Evolutionary conservation across 1,140 invertebrate genomes (phyloP).

Genomic region (Zaprionus tsacasi): DNA sequence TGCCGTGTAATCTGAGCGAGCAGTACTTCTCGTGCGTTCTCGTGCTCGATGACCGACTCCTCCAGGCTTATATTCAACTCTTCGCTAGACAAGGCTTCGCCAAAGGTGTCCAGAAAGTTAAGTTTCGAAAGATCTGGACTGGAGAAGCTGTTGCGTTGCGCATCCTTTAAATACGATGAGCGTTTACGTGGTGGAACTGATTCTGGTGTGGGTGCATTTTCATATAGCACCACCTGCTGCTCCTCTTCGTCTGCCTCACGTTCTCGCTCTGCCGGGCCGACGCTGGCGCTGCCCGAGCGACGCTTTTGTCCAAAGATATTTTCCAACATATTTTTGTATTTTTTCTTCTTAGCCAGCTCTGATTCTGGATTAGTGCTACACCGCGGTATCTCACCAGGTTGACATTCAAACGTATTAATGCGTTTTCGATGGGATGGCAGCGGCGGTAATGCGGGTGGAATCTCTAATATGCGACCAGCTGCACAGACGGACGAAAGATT

Average conservation of each 20-base stretch:
- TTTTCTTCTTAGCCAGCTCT: conserved; percentile 80
- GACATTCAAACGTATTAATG: conserved; percentile 72
- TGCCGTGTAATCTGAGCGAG: conserved; percentile 49
- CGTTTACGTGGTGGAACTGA: conserved; percentile 27
- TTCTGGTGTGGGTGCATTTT: conserved; percentile 62
- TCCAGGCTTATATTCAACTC: conserved; percentile 74
- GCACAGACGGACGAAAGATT: conserved; percentile 55
- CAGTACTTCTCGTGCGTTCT: conserved; percentile 34
- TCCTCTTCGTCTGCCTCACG: background rate
- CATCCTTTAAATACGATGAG: conserved; percentile 40
- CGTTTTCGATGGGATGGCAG: conserved; percentile 69
- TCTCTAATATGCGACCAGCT: conserved; percentile 38
- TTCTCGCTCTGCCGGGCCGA: conserved; percentile 28
- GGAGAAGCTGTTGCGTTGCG: conserved; percentile 81
- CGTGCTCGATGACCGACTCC: conserved; percentile 60
- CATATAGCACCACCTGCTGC: conserved; percentile 48
- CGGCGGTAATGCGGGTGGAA: conserved; percentile 69
- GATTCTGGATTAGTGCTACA: conserved; percentile 79
- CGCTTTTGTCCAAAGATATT: conserved; percentile 76
- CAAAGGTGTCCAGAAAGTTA: conserved; percentile 70
- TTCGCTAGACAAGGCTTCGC: conserved; percentile 54
- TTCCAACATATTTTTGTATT: conserved; percentile 76
- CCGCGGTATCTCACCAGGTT: conserved; percentile 64
- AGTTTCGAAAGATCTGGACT: conserved; percentile 80
- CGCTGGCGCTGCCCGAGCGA: conserved; percentile 68